Evolutionary conservation across 1,140 invertebrate genomes (phyloP).

Genomic region (Bombyx mandarina): DNA sequence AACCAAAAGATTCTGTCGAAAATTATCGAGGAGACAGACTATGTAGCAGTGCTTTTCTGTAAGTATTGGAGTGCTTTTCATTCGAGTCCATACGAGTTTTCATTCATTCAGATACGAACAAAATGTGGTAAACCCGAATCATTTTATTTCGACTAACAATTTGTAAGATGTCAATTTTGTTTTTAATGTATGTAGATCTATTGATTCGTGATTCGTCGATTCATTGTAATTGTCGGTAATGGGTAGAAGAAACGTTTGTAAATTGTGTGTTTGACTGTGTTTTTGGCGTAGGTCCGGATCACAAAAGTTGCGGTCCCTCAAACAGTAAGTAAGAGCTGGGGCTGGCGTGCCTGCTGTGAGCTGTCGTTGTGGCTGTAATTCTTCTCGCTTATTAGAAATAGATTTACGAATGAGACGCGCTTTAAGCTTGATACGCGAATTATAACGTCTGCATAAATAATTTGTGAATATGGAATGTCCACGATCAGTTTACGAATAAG

Average conservation of each 20-base stretch:
- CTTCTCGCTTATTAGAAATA: conserved; percentile 50
- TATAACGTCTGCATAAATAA: no score
- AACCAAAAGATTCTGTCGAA: conserved; percentile 92
- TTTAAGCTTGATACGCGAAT: conserved; percentile 31
- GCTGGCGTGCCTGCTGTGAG: conserved; percentile 51
- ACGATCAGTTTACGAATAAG: no score
- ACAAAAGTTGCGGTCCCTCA: conserved; percentile 67
- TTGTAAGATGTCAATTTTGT: conserved; percentile 35
- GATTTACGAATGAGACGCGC: conserved; percentile 42
- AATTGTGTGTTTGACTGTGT: conserved; percentile 66
- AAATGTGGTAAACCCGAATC: conserved; percentile 53
- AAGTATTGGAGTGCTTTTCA: conserved; percentile 72
- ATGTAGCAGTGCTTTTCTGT: conserved; percentile 95
- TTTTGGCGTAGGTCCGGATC: conserved; percentile 70
- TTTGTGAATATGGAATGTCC: no score
- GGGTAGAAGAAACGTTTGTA: conserved; percentile 29
- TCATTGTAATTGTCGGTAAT: conserved; percentile 35
- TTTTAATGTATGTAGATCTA: conserved; percentile 38
- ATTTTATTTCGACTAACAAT: conserved; percentile 54
- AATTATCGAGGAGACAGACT: conserved; percentile 93
- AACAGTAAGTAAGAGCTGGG: conserved; percentile 65
- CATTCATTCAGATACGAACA: conserved; percentile 38
- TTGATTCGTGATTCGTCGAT: conserved; percentile 33
- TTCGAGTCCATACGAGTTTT: conserved; percentile 20
- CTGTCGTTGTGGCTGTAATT: conserved; percentile 56